Evolutionary conservation across 2,888 invertebrate genomes (phyloP), one percentile per base, ranked within the genome.

Genomic region (Mythimna impura): DNA sequence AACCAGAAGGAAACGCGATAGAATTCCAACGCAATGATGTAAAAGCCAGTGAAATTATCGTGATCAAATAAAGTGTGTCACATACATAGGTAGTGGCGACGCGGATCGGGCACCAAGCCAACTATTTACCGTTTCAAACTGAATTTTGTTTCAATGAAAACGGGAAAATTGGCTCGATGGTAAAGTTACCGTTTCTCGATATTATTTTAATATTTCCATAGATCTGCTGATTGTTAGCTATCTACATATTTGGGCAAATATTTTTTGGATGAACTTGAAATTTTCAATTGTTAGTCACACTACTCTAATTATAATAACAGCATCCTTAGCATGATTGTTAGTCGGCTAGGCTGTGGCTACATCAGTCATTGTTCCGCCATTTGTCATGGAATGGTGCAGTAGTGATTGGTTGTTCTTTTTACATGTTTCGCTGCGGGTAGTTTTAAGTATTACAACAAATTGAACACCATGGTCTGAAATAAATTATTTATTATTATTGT

Each of bases 131-230:
- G 76, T 79, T 86, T 75, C 74, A 78, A 86, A 78, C 63, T 25
- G 80, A 86, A 79, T 86, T 85, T 74, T 80, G 74, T 82, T 86
- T 81, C 80, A 86, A 79, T 76, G 73, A 64, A 72, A 77, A 71
- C 73, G n/a, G 43, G 55, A 73, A 76, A 78, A 78, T 78, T 73
- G 83, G 57, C 54, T 36, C 40, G 55, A 77, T 73, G 25, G 71
- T 61, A 81, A 81, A 76, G 52, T 66, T 80, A 73, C 57, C 65
- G 68, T 60, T 76, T 58, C 5, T 50, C 25, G 60, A 62, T 75
- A 75, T 75, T 71, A 80, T 80, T 80, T 78, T 25, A 54, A 67
- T 20, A 55, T 47, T 58, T 62, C 22, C 34, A 7, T 14, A 9
- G 25, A 58, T 79, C 25, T 36, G 17, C 3, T 12, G 12, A 17